Evolutionary conservation across 2,888 invertebrate genomes (phyloP), one percentile per base, ranked within the genome.

Genomic region (Eupithecia vulgata): DNA sequence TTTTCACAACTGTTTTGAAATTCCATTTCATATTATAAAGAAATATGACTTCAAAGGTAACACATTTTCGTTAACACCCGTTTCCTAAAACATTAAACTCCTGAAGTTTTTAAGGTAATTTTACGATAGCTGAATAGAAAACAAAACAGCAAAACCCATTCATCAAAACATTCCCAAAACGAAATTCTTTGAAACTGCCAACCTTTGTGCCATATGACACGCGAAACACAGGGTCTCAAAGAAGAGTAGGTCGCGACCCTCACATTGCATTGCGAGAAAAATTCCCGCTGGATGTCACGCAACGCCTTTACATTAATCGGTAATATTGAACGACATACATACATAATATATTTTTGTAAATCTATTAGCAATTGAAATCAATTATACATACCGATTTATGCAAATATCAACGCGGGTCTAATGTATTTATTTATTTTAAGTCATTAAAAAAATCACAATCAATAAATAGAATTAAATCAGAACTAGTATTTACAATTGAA

Each of bases 201-300:
- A 48, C 67, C 34, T 66, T 71, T 67, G 66, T 66, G 65, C 40
- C 52, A 65, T 57, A 59, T 70, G 72, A 68, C 71, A 67, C 25
- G 66, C 61, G 34, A 64, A 61, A 68, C 68, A 74, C 71, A 68
- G 68, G 74, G 68, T 71, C 57, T 71, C 71, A 45, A 74, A 70
- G 70, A 48, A 59, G 72, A 78, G 68, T 67, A 67, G 69, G 66
- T 52, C 65, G 62, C 65, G 34, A 30, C 65, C 66, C 59, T 45
- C 66, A 34, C 57, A 57, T 64, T 71, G 73, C 70, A 74, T 66
- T 34, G 61, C 40, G 52, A 65, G 62, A 67, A 73, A 65, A 21
- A 74, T 71, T 69, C 66, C 71, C 74, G 69, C 66, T 42, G 42
- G 66, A 30, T 42, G 65, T 71, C 30, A 12, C 30, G 13, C 40